These are phyloP conservation scores for Thaumatotibia leucotreta DNA, from an alignment of 1,140 invertebrate species.

Conservation along the genomic window DNA sequence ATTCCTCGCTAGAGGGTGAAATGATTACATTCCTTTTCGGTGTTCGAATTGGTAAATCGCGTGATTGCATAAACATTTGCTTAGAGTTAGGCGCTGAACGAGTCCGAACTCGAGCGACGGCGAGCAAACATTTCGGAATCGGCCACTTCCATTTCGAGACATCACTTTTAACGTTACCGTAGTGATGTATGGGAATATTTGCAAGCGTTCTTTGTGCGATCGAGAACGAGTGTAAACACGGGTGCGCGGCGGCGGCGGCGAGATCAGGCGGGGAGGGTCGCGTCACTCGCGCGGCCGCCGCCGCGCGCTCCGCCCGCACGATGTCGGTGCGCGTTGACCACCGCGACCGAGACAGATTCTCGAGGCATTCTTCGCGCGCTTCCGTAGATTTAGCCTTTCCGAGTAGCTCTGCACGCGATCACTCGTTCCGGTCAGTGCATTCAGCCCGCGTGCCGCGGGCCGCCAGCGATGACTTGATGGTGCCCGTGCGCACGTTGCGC, in stretches of 20 bases:
- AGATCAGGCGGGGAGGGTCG: conserved; percentile 37
- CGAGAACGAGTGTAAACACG: conserved; percentile 61
- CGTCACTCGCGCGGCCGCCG: conserved; percentile 65
- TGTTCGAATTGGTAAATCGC: conserved; percentile 23
- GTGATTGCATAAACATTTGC: conserved; percentile 31
- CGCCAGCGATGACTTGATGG: conserved; percentile 66
- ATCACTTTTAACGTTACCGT: conserved; percentile 32
- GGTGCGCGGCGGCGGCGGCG: conserved; percentile 29
- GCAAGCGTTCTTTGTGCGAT: conserved; percentile 53
- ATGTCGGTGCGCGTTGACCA: conserved; percentile 65
- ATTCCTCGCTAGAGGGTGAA: neutral
- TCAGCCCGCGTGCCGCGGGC: conserved; percentile 61
- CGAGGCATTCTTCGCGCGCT: conserved; percentile 66
- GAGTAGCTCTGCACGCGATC: conserved; percentile 56
- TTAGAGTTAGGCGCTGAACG: conserved; percentile 28
- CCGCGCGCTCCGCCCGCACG: conserved; percentile 60
- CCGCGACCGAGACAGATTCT: conserved; percentile 64
- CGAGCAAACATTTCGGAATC: conserved; percentile 44
- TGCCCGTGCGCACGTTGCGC: conserved; percentile 64
- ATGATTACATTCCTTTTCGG: conserved; percentile 7
- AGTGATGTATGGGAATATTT: conserved; percentile 44
- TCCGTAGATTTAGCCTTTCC: conserved; percentile 64
- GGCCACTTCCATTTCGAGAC: conserved; percentile 36
- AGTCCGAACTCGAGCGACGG: conserved; percentile 43
- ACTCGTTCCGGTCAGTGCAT: conserved; percentile 64